phyloP scores from a whole-genome alignment of 1,140 invertebrate species.

The Cotesia typhae region DNA sequence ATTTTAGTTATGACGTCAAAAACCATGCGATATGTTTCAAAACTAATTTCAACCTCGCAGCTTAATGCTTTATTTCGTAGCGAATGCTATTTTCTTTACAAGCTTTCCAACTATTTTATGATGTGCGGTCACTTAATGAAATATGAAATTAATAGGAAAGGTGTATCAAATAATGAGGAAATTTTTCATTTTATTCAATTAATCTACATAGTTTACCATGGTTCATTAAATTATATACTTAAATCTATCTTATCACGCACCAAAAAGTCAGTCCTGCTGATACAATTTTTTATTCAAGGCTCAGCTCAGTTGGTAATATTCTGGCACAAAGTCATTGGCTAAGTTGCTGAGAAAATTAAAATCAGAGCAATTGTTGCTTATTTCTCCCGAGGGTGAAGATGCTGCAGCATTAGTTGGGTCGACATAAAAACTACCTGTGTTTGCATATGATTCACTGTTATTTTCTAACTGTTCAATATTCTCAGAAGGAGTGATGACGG shows the following conservation, averaged over 20 bases:
- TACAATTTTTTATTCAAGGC: constrained; percentile 25
- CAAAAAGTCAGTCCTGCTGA: constrained; percentile 4
- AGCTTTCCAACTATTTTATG: too few relatives aligned
- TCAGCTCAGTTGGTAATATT: constrained; percentile 84
- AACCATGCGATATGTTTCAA: too few relatives aligned
- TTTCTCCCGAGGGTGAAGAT: constrained; percentile 72
- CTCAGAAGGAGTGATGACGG: constrained; percentile 70
- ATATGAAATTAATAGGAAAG: too few relatives aligned
- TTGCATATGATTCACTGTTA: constrained; percentile 71
- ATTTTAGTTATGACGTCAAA: too few relatives aligned
- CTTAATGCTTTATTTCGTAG: too few relatives aligned
- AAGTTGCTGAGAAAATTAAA: constrained; percentile 91
- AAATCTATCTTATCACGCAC: not conserved
- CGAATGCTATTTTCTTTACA: too few relatives aligned
- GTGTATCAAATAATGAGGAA: too few relatives aligned
- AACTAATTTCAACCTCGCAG: too few relatives aligned
- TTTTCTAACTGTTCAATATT: constrained; percentile 68
- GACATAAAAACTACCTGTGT: constrained; percentile 75
- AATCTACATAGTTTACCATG: too few relatives aligned
- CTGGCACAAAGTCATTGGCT: constrained; percentile 89
- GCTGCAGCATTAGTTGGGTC: constrained; percentile 65
- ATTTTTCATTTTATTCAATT: too few relatives aligned
- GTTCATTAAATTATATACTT: not conserved
- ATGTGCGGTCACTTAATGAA: too few relatives aligned
- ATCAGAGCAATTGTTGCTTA: constrained; percentile 89